These are phyloP conservation scores for Platyscapa corneri DNA, from an alignment of 1,140 invertebrate species.

Conservation along the genomic window DNA sequence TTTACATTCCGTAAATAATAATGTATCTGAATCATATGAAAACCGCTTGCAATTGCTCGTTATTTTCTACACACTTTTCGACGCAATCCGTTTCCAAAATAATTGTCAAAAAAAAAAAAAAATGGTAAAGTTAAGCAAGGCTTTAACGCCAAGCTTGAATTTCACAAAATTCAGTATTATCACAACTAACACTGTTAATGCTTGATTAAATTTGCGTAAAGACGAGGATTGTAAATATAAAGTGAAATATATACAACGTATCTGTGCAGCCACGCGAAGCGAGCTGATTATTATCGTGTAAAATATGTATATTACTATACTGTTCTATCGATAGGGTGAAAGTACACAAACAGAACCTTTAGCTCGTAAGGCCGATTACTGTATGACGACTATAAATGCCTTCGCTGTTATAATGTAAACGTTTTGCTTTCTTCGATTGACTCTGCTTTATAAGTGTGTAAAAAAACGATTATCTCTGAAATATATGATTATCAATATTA, in stretches of 20 bases:
- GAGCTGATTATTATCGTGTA: slow-evolving; percentile 38
- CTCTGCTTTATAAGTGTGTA: slow-evolving; percentile 62
- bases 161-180: background rate
- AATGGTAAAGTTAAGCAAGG: background rate
- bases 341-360: background rate
- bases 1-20: too few relatives aligned
- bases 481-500: slow-evolving; percentile 58
- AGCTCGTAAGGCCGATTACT: slow-evolving; percentile 21
- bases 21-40: background rate
- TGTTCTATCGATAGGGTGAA: slow-evolving; percentile 39
- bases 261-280: background rate
- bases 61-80: background rate
- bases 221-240: slow-evolving; percentile 30
- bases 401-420: slow-evolving; percentile 37
- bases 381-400: background rate
- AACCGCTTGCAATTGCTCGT: background rate
- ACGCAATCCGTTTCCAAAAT: too few relatives aligned
- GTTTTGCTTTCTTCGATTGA: slow-evolving; percentile 44
- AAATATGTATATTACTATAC: slow-evolving; percentile 46
- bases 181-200: background rate
- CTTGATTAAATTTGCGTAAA: background rate
- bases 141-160: background rate
- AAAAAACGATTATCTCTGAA: slow-evolving; percentile 62
- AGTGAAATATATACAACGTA: background rate
- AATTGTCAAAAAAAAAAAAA: background rate